Evolutionary conservation across 2,113 vertebrate species (phyloP).

Genomic region (Greenwoodochromis staneri): DNA sequence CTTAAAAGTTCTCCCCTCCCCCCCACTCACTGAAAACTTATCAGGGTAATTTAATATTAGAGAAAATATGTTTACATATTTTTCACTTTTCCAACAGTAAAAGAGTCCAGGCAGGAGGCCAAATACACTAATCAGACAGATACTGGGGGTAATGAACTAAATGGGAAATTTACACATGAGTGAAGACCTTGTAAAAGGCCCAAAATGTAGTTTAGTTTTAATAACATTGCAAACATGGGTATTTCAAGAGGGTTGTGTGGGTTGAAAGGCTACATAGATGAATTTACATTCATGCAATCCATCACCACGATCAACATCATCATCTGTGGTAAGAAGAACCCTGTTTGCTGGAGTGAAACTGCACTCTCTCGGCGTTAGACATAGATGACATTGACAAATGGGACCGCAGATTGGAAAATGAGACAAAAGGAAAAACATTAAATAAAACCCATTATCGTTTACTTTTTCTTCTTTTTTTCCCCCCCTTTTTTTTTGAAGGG

Average conservation of each 20-base stretch:
- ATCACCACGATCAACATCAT: constrained; percentile 62
- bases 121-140: neutral
- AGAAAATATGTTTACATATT: neutral
- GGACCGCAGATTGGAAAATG: constrained; percentile 58
- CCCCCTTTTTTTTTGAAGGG: constrained; percentile 13
- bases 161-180: neutral
- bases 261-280: constrained; percentile 2
- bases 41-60: neutral
- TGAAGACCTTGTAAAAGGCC: neutral
- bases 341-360: constrained; percentile 54
- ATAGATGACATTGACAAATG: constrained; percentile 66
- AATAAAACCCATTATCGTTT: constrained; percentile 64
- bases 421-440: constrained; percentile 69
- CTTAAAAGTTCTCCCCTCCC: neutral
- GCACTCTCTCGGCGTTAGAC: constrained; percentile 56
- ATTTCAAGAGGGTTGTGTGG: neutral
- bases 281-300: constrained; percentile 53
- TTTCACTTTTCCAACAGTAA: neutral
- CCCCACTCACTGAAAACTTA: neutral
- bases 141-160: neutral
- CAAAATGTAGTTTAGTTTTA: neutral
- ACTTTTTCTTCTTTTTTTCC: neutral
- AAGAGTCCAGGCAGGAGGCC: neutral
- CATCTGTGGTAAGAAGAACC: constrained; percentile 60
- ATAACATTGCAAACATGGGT: neutral